Base-by-base conservation (phyloP, 1,140 invertebrate genomes). In the Drosophila neocordata region DNA sequence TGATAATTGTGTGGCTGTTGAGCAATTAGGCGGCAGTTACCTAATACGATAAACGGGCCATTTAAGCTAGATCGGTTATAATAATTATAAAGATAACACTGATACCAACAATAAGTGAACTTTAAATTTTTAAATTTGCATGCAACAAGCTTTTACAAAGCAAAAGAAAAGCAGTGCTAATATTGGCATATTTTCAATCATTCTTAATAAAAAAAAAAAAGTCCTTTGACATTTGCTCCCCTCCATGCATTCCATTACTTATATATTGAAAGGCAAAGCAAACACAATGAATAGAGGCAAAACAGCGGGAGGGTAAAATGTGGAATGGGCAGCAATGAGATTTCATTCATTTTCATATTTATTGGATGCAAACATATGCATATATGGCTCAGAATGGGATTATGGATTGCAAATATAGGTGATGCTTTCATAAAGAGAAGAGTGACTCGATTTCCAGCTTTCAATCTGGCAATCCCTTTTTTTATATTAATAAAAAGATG, bases 331-430 rank as follows among this genome's bases (percentile, higher is more conserved):
- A n/a, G n/a, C n/a, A n/a, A n/a, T n/a, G n/a, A n/a, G n/a, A n/a
- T n/a, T n/a, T n/a, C n/a, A n/a, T 79, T 79, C 22, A 44, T 60
- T 70, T 70, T 79, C 66, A 79, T 74, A 55, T 64, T 79, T 79
- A 75, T 80, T 73, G 77, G 38, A 27, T 34, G 18, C 66, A 75
- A 69, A 61, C 67, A 77, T 69, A 78, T 52, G 15, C 22, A 44
- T 31, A 44, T 31, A 64, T 15, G 15, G 15, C 6, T 9, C 41
- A 15, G 41, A 4, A 48, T 20, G 8, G 18, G 15, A 48, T 48
- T 20, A 20, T 44, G 41, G 15, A 18, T 18, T 44, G 41, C 41
- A 44, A 44, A 18, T 6, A 18, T 20, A 15, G 11, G 13, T 41
- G n/a, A 6, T 31, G 2, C 27, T 31, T 31, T 31, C 27, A 31